These are phyloP conservation scores for Pipistrellus kuhlii DNA, from an alignment of 2,797 vertebrate genomes.

Conservation along the genomic window DNA sequence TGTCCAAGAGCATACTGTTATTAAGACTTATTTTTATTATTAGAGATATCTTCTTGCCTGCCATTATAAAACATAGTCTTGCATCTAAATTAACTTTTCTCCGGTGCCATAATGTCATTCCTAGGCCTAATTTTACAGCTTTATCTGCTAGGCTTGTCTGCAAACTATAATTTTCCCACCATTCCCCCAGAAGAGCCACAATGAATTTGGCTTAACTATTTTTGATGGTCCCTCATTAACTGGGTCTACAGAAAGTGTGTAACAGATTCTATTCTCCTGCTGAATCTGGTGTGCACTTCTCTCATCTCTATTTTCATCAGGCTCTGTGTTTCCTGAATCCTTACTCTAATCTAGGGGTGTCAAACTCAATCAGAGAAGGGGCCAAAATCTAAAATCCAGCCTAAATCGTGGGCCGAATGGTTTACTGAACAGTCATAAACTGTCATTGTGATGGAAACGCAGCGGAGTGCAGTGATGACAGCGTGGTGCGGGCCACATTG, in stretches of 20 bases:
- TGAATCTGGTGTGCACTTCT: background rate
- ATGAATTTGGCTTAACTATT: background rate
- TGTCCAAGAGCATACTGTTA: background rate
- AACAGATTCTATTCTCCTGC: background rate
- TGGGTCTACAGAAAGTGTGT: background rate
- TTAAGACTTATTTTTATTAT: background rate
- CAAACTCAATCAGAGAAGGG: too few relatives aligned
- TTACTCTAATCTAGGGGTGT: too few relatives aligned
- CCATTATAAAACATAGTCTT: background rate
- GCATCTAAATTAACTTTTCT: background rate
- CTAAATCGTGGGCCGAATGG: too few relatives aligned
- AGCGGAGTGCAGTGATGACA: too few relatives aligned
- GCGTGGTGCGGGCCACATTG: too few relatives aligned
- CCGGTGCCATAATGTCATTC: background rate
- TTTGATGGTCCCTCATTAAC: background rate
- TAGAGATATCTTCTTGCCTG: background rate
- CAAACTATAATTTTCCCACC: background rate
- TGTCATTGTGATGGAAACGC: too few relatives aligned
- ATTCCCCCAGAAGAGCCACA: background rate
- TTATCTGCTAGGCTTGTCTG: background rate
- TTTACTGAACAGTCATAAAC: too few relatives aligned
- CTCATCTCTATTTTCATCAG: background rate
- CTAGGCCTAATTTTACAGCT: background rate
- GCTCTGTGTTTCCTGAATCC: background rate
- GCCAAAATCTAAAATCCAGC: too few relatives aligned